Percentiles rank a stretch among this genome's conserved stretches.
phyloP scores from a whole-genome alignment of 2,797 vertebrate species.

The Arctocebus calabarensis region DNA sequence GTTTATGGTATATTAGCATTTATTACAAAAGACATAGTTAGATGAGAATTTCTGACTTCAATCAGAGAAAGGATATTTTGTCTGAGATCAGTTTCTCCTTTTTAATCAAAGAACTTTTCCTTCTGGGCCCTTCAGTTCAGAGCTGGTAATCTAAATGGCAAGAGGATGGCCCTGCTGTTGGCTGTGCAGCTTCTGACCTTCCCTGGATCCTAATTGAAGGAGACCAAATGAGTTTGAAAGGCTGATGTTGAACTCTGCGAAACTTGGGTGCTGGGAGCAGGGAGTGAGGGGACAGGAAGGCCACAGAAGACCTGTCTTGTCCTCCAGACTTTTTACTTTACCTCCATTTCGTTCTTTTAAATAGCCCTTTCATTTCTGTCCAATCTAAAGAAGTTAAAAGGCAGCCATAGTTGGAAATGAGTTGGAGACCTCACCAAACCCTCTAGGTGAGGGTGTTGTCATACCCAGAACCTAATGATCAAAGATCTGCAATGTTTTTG shows the following conservation, averaged over 20 bases:
- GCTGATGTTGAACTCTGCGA: not conserved
- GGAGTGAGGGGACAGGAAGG: not conserved
- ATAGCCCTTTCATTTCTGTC: not conserved
- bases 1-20: not conserved
- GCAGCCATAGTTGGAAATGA: not conserved
- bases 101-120: not conserved
- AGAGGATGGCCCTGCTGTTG: not conserved
- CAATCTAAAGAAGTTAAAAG: not conserved
- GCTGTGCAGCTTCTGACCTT: not conserved
- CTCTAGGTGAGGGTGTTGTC: not conserved
- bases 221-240: not conserved
- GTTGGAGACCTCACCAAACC: not conserved
- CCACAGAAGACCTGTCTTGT: not conserved
- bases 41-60: conserved; percentile 12
- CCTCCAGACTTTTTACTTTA: not conserved
- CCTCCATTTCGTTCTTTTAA: not conserved
- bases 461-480: not conserved
- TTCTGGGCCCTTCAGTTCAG: not conserved
- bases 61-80: conserved; percentile 28
- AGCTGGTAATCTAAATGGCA: not conserved
- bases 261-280: not conserved
- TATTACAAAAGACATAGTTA: not conserved
- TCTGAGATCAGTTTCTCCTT: conserved; percentile 30
- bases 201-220: not conserved
- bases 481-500: not conserved